Base-by-base conservation (phyloP, 2,797 vertebrate genomes). In the Aythya fuligula region DNA sequence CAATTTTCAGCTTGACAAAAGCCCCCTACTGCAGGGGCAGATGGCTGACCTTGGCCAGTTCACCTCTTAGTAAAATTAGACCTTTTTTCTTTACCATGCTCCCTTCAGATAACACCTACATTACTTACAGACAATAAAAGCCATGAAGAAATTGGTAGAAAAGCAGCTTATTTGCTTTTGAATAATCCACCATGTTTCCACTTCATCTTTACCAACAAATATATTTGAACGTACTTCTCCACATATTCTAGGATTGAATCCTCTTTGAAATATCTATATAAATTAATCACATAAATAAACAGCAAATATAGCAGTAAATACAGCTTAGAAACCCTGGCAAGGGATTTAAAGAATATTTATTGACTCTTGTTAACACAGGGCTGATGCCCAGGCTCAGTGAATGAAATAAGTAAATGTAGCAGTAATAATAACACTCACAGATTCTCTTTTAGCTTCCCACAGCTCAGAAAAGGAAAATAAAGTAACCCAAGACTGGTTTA, bases 371-470 rank as follows among this genome's bases (percentile, higher is more conserved):
- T 93, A 89, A 21, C n/a, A 36, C 17, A 15, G 53, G 8, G 61
- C 45, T 83, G 62, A 58, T 84, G 54, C 54, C 71, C 22, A 69
- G 43, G 24, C 73, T 86, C 64, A 71, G 60, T 36, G 27, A 58
- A 57, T 16, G 74, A 91, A 96, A 88, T 67, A 82, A 95, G 83
- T 47, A 38, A 91, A 88, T 45, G 12, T 76, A 82, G 83, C 83
- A 65, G 61, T 87, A 93, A 78, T 73, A 92, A 88, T 64, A 96
- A 88, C n/a, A 76, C 60, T 76, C 79, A 64, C 1, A 1, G 73
- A 60, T 67, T 90, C 66, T 90, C 79, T 91, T 85, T 75, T 54
- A 71, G 83, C 89, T 96, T 96, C 93, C 83, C 90, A 94, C 85
- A 94, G 70, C 60, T 54, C 64, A 82, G 93, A 82, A 91, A 67